A percentile compares a stretch with the other conserved stretches of the same genome.
phyloP scores from a whole-genome alignment of 2,113 vertebrate species.

The Triplophysa dalaica region DNA sequence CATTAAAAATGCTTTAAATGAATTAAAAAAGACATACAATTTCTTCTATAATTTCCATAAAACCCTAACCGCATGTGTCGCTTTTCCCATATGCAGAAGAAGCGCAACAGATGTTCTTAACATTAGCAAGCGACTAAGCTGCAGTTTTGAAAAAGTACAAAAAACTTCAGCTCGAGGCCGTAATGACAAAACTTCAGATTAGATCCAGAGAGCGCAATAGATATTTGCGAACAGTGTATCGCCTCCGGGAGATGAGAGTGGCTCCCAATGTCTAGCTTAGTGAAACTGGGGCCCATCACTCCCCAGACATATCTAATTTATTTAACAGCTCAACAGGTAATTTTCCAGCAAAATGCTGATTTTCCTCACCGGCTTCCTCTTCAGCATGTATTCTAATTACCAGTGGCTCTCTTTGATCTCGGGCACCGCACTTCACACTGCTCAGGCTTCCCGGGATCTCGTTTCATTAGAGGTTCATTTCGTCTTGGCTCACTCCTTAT shows the following conservation, averaged over 20 bases:
- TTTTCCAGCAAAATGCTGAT: slow-evolving; percentile 70
- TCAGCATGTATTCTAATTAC: slow-evolving; percentile 73
- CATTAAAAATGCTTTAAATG: too few species aligned
- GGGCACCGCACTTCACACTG: slow-evolving; percentile 59
- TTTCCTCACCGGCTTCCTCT: slow-evolving; percentile 62
- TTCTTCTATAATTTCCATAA: too few species aligned
- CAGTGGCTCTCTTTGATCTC: slow-evolving; percentile 69
- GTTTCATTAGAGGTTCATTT: slow-evolving; percentile 71
- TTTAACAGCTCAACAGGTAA: slow-evolving; percentile 74
- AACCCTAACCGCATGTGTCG: not conserved
- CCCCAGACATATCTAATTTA: slow-evolving; percentile 65
- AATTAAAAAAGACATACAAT: too few species aligned
- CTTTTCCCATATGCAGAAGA: not conserved
- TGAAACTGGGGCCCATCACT: slow-evolving; percentile 46
- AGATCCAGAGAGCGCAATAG: slow-evolving; percentile 49
- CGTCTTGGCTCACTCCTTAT: slow-evolving; percentile 63
- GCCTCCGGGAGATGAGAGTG: slow-evolving; percentile 62
- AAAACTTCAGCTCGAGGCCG: slow-evolving; percentile 43
- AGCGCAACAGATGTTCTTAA: not conserved
- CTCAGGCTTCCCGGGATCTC: slow-evolving; percentile 60
- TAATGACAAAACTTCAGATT: slow-evolving; percentile 57
- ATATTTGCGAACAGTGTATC: slow-evolving; percentile 36
- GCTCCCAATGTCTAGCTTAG: slow-evolving; percentile 63
- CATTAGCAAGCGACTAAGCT: not conserved
- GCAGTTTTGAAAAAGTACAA: slow-evolving; percentile 11